A percentile compares a stretch with the other conserved stretches of the same genome.
These are phyloP conservation scores for Phengaris alcon DNA, from an alignment of 2,888 invertebrate species.

Conservation along the genomic window DNA sequence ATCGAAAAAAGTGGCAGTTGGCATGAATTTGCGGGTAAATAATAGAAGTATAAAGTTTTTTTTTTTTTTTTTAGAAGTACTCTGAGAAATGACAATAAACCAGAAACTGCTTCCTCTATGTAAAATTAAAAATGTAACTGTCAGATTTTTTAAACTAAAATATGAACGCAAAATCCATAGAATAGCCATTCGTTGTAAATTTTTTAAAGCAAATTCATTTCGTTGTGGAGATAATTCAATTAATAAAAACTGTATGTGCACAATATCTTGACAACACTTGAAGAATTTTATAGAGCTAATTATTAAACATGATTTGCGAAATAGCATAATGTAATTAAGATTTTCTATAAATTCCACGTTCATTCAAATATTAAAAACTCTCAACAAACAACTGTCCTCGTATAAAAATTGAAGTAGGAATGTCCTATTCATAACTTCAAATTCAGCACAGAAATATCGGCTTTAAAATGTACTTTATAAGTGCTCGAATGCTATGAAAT, in stretches of 20 bases:
- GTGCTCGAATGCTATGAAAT: neutral
- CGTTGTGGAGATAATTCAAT: neutral
- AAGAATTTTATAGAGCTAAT: slow-evolving; percentile 22
- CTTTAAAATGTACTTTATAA: neutral
- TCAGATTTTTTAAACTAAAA: neutral
- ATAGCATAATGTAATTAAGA: slow-evolving; percentile 21
- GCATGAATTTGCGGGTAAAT: too few species aligned
- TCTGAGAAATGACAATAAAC: neutral
- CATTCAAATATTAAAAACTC: slow-evolving; percentile 23
- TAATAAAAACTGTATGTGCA: neutral
- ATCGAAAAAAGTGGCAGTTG: too few species aligned
- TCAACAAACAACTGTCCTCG: slow-evolving; percentile 24
- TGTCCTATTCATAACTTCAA: slow-evolving; percentile 13
- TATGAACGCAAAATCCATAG: neutral
- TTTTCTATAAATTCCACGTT: slow-evolving; percentile 3
- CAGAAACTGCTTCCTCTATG: neutral
- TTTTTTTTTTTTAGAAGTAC: too few species aligned
- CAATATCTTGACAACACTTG: slow-evolving; percentile 1
- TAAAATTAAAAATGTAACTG: neutral
- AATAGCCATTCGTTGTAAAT: neutral
- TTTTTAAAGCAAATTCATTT: neutral
- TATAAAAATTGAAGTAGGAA: slow-evolving; percentile 21
- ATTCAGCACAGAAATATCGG: neutral
- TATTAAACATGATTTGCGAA: slow-evolving; percentile 14
- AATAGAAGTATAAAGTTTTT: too few species aligned